A percentile compares a stretch with the other conserved stretches of the same genome.
Conservation (phyloP, 2,888 invertebrate genomes). For the Melanophora roralis region DNA sequence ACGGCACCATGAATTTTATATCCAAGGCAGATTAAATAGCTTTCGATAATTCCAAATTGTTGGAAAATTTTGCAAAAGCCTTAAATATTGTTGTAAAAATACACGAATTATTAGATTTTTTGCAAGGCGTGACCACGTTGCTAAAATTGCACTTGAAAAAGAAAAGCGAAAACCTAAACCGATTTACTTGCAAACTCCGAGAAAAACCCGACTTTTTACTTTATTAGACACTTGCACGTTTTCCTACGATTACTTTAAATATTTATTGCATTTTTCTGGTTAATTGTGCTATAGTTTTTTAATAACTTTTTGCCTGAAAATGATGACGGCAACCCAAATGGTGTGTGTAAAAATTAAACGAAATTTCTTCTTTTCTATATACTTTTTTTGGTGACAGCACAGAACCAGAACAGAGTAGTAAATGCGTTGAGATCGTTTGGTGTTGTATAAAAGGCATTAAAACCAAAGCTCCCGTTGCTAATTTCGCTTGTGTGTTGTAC, state of each 20-base stretch:
- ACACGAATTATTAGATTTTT: constrained; percentile 20
- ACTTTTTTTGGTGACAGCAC: constrained; percentile 60
- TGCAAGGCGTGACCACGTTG: constrained; percentile 62
- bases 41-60: constrained; percentile 11
- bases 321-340: constrained; percentile 63
- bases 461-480: constrained; percentile 39
- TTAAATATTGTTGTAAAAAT: constrained; percentile 11
- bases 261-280: constrained; percentile 40
- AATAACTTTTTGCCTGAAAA: constrained; percentile 48
- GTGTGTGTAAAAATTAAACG: constrained; percentile 53
- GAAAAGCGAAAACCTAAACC: constrained; percentile 12
- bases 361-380: constrained; percentile 34
- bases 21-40: constrained; percentile 19
- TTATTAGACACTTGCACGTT: constrained; percentile 43
- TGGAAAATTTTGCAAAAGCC: constrained; percentile 31
- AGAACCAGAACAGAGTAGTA: constrained; percentile 63
- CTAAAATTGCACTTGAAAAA: constrained; percentile 54
- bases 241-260: constrained; percentile 10
- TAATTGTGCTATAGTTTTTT: constrained; percentile 46
- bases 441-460: constrained; percentile 44
- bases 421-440: constrained; percentile 59
- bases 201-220: too few relatives aligned
- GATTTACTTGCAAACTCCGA: constrained; percentile 25
- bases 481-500: constrained; percentile 37
- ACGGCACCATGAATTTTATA: constrained; percentile 25